Base-by-base conservation (phyloP, 2,797 vertebrate species). In the Hoplostethus atlanticus region DNA sequence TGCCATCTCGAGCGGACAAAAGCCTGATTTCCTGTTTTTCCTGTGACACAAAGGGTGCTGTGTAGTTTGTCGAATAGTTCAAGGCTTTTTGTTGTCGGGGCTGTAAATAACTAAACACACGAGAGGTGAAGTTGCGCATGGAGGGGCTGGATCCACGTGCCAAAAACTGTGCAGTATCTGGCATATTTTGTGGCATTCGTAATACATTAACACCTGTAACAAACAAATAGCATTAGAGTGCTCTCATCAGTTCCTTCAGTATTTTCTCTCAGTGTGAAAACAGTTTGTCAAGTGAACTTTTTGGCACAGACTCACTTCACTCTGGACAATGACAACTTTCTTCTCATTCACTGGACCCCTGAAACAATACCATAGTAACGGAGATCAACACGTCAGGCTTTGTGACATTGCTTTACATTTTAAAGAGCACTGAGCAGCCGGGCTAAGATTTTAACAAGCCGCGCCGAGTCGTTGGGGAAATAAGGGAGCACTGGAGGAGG, bases 21-120 rank as follows among this genome's bases (percentile, higher is more conserved):
- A 93, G 86, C 89, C 92, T 93, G 86, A 94, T 94, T 94, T 94
- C 92, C 86, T 91, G 92, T 91, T 93, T 91, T 91, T 85, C 89
- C 86, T 89, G 89, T 76, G 91, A 91, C 92, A 90, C 89, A 93
- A 94, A 92, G 90, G 84, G 77, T 82, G 82, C 80, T 91, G 86
- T 91, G 91, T 92, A 92, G 92, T 92, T 93, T 91, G 89, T 67
- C 57, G 89, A 91, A 76, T 91, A 87, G 90, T 92, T 93, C 88
- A 90, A 85, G 83, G 84, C 77, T 89, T 85, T 88, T 89, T 90
- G 87, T 91, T 88, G 89, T 92, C 88, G 73, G 81, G 87, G 89
- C 92, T 88, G 80, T 91, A 92, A 90, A 94, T 93, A 93, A 90
- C 90, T 88, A 91, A 92, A 91, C 86, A 89, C 83, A 81, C 42